Evolutionary conservation across 2,797 vertebrate species (phyloP), one percentile per base, ranked within the genome.

Genomic region (Pseudochirops cupreus): DNA sequence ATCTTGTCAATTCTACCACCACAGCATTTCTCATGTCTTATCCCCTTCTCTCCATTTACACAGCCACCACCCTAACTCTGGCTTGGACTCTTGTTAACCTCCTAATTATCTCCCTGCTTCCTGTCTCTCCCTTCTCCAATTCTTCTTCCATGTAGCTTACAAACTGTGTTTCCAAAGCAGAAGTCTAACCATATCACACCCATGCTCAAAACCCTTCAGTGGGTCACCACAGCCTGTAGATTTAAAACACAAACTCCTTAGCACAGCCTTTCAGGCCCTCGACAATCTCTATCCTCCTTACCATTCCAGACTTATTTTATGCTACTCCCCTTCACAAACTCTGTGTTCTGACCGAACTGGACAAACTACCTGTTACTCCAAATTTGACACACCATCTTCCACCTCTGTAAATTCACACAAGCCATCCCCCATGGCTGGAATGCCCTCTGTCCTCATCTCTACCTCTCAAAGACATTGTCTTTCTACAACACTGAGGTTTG

Each of bases 111-210:
- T 87, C 39, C 33, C 67, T 26, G 74, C 13, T 87, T 87, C 74
- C 74, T 87, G 39, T 87, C 39, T 87, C 74, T 50, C 39, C 39
- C 74, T 26, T 87, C 39, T 26, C 39, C 74, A 82, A 50, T 87
- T 87, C n/a, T 16, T 67, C 31, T 50, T 26, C 21, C 5, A 46
- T 26, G 24, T 21, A 87, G 21, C 74, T 87, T 87, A 58, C 93
- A 91, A 59, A 10, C 62, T 33, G 21, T n/a, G 46, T 93, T 54
- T 90, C 90, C 90, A 95, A 91, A 94, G 91, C 39, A 14, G 26
- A n/a, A 57, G 62, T 90, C n/a, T 91, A 33, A 46, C 91, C 5
- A 2, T 21, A 29, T 46, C 50, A 33, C 14, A 52, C 13, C 50
- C 16, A 5, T 14, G 58, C 29, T 58, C 54, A 50, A 50, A 39